Percentiles rank a stretch among this genome's conserved stretches.
Conservation (phyloP, 2,888 invertebrate species). For the Bursaphelenchus okinawaensis region DNA sequence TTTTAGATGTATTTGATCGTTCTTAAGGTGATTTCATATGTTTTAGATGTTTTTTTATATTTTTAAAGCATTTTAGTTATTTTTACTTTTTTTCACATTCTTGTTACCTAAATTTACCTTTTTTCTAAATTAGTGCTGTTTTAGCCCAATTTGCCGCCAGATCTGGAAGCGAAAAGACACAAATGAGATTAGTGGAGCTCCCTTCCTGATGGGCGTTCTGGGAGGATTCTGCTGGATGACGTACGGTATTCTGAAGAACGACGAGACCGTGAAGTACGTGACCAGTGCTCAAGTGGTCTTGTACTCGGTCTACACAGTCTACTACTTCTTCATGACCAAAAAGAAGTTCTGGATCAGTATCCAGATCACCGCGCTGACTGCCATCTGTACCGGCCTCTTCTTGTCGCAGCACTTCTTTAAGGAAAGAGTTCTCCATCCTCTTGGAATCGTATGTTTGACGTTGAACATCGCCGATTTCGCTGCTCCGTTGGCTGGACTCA, state of each 20-base stretch:
- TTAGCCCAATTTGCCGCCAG: constrained; percentile 56
- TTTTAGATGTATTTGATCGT: no score
- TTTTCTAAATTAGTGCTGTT: constrained; percentile 24
- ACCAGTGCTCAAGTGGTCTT: constrained; percentile 51
- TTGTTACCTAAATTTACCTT: constrained; percentile 4
- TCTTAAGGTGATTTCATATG: no score
- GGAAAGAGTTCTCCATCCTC: constrained; percentile 56
- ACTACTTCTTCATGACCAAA: constrained; percentile 56
- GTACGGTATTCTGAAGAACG: constrained; percentile 52
- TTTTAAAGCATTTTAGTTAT: no score
- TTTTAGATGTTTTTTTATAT: no score
- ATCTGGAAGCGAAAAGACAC: constrained; percentile 57
- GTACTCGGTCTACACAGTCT: constrained; percentile 50
- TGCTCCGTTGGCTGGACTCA: constrained; percentile 73
- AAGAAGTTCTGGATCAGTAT: constrained; percentile 56
- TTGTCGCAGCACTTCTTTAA: constrained; percentile 48
- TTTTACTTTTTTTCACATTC: not conserved
- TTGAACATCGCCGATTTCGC: constrained; percentile 76
- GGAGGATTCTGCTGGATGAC: constrained; percentile 54
- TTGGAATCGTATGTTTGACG: constrained; percentile 68
- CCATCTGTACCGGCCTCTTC: constrained; percentile 38
- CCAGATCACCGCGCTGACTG: constrained; percentile 42
- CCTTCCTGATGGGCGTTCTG: constrained; percentile 51
- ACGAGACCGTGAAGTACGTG: constrained; percentile 51
- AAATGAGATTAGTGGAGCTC: constrained; percentile 53